Evolutionary conservation across 2,888 invertebrate species (phyloP).

Genomic region (Aporophyla nigra): DNA sequence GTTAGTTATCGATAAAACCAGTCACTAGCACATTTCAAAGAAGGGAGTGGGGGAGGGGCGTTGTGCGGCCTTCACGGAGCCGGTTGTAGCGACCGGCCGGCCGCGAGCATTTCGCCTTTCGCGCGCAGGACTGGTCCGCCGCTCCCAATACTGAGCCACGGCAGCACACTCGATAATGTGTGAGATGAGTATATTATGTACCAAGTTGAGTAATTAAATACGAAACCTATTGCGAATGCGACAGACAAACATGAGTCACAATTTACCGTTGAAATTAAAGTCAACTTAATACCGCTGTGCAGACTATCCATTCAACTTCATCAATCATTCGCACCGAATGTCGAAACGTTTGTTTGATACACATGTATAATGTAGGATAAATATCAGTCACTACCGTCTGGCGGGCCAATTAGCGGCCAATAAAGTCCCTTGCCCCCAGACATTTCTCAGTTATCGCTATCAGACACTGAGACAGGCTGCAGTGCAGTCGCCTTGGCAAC

Average conservation of each 20-base stretch:
- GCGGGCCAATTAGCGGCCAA: conserved; percentile 85
- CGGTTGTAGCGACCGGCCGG: conserved; percentile 87
- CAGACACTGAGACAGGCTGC: conserved; percentile 70
- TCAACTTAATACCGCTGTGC: conserved; percentile 46
- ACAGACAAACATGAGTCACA: conserved; percentile 60
- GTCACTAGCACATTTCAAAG: conserved; percentile 76
- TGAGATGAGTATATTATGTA: conserved; percentile 69
- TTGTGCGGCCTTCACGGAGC: conserved; percentile 88
- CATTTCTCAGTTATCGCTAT: conserved; percentile 79
- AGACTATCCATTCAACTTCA: conserved; percentile 50
- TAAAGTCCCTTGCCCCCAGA: conserved; percentile 83
- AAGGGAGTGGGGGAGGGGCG: conserved; percentile 82
- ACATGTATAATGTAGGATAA: conserved; percentile 66
- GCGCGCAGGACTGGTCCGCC: conserved; percentile 85
- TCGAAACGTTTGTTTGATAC: conserved; percentile 57
- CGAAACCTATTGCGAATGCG: conserved; percentile 56
- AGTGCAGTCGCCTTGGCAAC: conserved; percentile 79
- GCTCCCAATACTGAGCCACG: conserved; percentile 77
- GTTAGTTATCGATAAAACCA: conserved; percentile 82
- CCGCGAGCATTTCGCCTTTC: conserved; percentile 89
- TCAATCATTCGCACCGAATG: conserved; percentile 55
- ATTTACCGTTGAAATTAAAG: conserved; percentile 58
- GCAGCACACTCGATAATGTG: conserved; percentile 67
- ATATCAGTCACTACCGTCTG: conserved; percentile 81
- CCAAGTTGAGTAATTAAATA: conserved; percentile 66